phyloP scores from a whole-genome alignment of 2,888 invertebrate species.

The Amphipyra berbera region DNA sequence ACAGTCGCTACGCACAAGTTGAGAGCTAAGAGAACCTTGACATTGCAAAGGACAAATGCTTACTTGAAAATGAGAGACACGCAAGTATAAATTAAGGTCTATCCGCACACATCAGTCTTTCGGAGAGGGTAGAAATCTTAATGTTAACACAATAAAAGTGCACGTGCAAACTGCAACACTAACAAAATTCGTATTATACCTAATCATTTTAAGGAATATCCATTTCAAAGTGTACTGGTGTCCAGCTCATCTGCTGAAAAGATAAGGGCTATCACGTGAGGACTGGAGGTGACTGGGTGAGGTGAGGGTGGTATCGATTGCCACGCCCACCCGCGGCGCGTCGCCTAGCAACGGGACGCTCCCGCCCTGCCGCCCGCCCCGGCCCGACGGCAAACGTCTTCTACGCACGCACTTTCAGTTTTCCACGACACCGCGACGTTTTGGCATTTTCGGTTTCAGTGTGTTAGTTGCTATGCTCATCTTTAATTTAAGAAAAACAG shows the following conservation, averaged over 20 bases:
- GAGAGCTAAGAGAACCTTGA: too few species aligned
- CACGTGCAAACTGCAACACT: too few species aligned
- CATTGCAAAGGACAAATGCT: too few species aligned
- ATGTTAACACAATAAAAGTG: too few species aligned
- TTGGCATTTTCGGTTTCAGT: slow-evolving; percentile 33
- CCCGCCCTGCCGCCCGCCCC: slow-evolving; percentile 67
- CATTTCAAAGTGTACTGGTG: background rate
- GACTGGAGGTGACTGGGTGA: slow-evolving; percentile 71
- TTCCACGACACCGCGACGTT: slow-evolving; percentile 8
- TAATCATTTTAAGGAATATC: too few species aligned
- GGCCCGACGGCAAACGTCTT: slow-evolving; percentile 62
- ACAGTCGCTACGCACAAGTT: too few species aligned
- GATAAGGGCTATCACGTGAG: slow-evolving; percentile 67
- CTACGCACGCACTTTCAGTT: slow-evolving; percentile 47
- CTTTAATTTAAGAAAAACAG: too few species aligned
- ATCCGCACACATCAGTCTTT: too few species aligned
- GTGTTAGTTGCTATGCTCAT: background rate
- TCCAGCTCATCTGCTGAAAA: slow-evolving; percentile 14
- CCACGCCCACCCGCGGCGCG: slow-evolving; percentile 91
- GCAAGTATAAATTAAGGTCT: too few species aligned
- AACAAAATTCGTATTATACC: too few species aligned
- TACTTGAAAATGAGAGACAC: too few species aligned
- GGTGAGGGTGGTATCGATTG: slow-evolving; percentile 92
- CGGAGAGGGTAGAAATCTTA: too few species aligned
- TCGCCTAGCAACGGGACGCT: slow-evolving; percentile 84